These are phyloP conservation scores for Ophraella communa DNA, from an alignment of 2,888 invertebrate species.

Conservation along the genomic window DNA sequence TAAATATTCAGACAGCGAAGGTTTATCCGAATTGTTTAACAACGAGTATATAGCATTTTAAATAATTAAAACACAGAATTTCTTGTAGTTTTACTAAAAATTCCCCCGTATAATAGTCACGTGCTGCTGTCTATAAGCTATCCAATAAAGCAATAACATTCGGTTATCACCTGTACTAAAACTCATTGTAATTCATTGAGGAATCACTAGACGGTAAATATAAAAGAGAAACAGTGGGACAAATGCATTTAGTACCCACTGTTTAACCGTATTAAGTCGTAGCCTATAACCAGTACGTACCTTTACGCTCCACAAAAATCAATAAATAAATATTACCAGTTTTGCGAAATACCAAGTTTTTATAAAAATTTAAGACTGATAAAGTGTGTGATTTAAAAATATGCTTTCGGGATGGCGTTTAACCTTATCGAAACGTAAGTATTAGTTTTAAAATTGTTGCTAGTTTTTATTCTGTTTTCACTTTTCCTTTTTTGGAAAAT, in stretches of 20 bases:
- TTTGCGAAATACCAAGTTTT: neutral
- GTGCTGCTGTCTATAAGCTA: neutral
- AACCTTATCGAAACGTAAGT: conserved; percentile 49
- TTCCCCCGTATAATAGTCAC: neutral
- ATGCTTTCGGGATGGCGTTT: conserved; percentile 49
- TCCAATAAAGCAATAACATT: neutral
- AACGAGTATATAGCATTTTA: too few species aligned
- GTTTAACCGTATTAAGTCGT: neutral
- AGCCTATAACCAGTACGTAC: neutral
- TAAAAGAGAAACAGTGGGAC: conserved; percentile 17
- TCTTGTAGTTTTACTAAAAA: too few species aligned
- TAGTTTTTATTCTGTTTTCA: neutral
- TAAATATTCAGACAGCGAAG: too few species aligned
- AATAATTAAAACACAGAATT: too few species aligned
- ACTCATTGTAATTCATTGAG: conserved; percentile 19
- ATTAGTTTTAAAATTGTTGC: neutral
- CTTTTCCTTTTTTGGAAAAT: conserved; percentile 9
- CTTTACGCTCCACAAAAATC: neutral
- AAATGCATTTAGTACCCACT: conserved; percentile 9
- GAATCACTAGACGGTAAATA: conserved; percentile 15
- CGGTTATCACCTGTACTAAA: conserved; percentile 20
- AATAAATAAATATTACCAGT: neutral
- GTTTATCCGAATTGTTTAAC: too few species aligned
- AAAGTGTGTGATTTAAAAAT: neutral
- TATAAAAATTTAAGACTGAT: neutral